Conservation (phyloP, 2,888 invertebrate species). For the Pocota personata region DNA sequence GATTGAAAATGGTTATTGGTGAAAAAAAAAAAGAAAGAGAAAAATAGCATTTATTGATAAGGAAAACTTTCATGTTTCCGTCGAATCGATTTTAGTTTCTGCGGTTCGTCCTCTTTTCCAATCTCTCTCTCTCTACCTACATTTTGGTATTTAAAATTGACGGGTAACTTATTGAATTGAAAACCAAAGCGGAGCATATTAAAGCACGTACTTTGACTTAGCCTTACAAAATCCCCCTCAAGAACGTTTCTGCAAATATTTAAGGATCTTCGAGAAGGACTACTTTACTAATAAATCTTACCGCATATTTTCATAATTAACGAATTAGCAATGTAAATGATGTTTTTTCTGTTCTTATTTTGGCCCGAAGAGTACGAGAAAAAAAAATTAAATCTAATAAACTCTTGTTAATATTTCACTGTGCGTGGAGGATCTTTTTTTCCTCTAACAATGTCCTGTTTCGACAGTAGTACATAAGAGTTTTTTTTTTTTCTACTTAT, state of each 20-base stretch:
- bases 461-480: slow-evolving; percentile 7
- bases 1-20: slow-evolving; percentile 51
- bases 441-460: slow-evolving; percentile 17
- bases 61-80: slow-evolving; percentile 44
- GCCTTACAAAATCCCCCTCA: neutral
- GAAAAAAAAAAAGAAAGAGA: neutral
- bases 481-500: neutral
- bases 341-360: slow-evolving; percentile 6
- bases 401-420: slow-evolving; percentile 35
- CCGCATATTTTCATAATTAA: slow-evolving; percentile 40
- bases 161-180: neutral
- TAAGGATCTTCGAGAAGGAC: neutral
- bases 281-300: neutral
- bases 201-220: neutral
- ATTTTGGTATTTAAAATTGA: neutral
- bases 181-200: neutral
- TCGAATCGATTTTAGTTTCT: slow-evolving; percentile 54
- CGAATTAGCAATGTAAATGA: slow-evolving; percentile 22
- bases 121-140: neutral
- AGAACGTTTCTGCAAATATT: neutral
- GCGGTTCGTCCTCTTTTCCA: slow-evolving; percentile 1
- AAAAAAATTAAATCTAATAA: slow-evolving; percentile 20
- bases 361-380: neutral
- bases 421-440: neutral
- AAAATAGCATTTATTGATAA: slow-evolving; percentile 58